phyloP scores from a whole-genome alignment of 2,888 invertebrate genomes.

The Drosophila affinis region DNA sequence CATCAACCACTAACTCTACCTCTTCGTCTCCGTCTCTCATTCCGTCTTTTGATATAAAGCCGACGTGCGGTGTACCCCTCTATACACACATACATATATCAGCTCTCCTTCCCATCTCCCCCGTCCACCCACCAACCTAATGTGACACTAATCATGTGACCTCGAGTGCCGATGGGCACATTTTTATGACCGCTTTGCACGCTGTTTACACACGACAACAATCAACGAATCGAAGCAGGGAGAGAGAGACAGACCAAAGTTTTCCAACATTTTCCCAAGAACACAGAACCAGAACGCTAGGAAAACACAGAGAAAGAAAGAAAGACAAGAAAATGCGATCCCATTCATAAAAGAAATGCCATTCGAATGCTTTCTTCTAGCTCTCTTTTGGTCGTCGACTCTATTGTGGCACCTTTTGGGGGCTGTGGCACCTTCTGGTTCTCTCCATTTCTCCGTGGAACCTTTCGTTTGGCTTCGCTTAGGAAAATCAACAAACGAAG shows the following conservation, averaged over 20 bases:
- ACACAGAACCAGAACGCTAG: conserved; percentile 23
- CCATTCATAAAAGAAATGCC: conserved; percentile 75
- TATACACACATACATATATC: too few species aligned
- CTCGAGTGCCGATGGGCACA: conserved; percentile 65
- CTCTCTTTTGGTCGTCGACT: conserved; percentile 16
- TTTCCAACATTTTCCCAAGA: conserved; percentile 47
- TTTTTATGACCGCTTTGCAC: conserved; percentile 68
- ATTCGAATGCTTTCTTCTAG: conserved; percentile 68
- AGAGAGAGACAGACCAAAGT: conserved; percentile 27
- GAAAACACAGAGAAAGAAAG: neutral
- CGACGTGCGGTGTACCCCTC: conserved; percentile 30
- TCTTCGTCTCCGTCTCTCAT: neutral
- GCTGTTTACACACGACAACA: conserved; percentile 56
- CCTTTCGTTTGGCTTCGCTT: conserved; percentile 57
- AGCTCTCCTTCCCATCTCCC: neutral
- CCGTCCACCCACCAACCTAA: conserved; percentile 18
- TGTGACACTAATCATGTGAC: conserved; percentile 74
- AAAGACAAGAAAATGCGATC: conserved; percentile 42
- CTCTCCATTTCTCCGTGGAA: conserved; percentile 47
- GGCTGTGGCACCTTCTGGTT: conserved; percentile 65
- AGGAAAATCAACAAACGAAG: conserved; percentile 64
- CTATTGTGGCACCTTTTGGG: conserved; percentile 70
- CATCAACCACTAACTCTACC: neutral
- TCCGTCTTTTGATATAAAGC: conserved; percentile 48
- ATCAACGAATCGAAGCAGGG: conserved; percentile 31